phyloP scores from a whole-genome alignment of 2,113 vertebrate genomes.

The Channa maculata region DNA sequence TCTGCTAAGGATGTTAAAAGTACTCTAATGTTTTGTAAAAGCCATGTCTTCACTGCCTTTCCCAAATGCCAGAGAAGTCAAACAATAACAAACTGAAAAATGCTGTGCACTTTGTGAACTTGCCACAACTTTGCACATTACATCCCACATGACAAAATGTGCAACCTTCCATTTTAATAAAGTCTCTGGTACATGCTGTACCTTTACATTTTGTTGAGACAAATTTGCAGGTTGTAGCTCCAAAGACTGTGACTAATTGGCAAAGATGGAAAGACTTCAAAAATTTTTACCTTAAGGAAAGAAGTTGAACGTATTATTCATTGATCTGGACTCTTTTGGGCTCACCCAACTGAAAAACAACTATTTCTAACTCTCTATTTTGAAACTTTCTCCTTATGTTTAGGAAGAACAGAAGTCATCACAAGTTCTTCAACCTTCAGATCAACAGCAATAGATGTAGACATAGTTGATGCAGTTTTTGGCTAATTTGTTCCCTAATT shows the following conservation, averaged over 20 bases:
- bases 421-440: not conserved
- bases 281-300: conserved; percentile 1
- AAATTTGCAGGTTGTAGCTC: conserved; percentile 13
- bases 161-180: conserved; percentile 8
- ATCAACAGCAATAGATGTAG: not conserved
- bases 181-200: not conserved
- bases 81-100: not conserved
- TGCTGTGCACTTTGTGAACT: conserved; percentile 5
- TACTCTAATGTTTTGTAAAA: conserved; percentile 14
- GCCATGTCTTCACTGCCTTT: conserved; percentile 6
- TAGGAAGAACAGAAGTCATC: not conserved
- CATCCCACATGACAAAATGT: not conserved
- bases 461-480: not conserved
- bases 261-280: conserved; percentile 3
- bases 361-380: not conserved
- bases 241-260: not conserved
- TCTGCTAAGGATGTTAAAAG: conserved; percentile 29
- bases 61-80: conserved; percentile 25
- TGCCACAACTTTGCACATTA: not conserved
- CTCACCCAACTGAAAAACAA: conserved; percentile 21
- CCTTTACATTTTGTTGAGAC: conserved; percentile 9
- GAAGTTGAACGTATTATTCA: conserved; percentile 12
- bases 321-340: conserved; percentile 11
- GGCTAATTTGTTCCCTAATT: too few relatives aligned
- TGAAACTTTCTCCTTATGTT: not conserved